Percentiles rank a stretch among this genome's conserved stretches.
phyloP scores from a whole-genome alignment of 2,888 invertebrate species.

The Sthenelais limicola region DNA sequence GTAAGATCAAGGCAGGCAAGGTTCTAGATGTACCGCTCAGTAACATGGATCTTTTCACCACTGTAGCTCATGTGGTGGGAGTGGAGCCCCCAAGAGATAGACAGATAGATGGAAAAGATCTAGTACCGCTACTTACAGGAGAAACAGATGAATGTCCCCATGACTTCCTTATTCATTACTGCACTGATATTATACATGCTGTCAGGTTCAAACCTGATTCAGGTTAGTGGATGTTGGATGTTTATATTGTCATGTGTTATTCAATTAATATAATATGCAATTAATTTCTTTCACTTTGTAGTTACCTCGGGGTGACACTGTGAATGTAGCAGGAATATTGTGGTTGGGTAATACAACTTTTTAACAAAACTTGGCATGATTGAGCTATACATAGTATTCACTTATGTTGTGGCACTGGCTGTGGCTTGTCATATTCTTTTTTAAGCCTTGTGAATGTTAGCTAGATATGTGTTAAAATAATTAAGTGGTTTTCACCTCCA shows the following conservation, averaged over 20 bases:
- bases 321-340: too few relatives aligned
- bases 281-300: too few relatives aligned
- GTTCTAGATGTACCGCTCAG: conserved; percentile 62
- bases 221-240: conserved; percentile 11
- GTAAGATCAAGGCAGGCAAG: conserved; percentile 54
- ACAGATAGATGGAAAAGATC: conserved; percentile 67
- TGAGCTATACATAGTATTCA: not conserved
- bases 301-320: too few relatives aligned
- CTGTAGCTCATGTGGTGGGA: conserved; percentile 61
- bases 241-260: too few relatives aligned
- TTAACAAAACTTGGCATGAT: too few relatives aligned
- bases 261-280: too few relatives aligned
- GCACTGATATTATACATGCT: conserved; percentile 62
- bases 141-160: conserved; percentile 56
- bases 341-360: too few relatives aligned
- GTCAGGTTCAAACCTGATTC: conserved; percentile 57
- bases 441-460: too few relatives aligned
- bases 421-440: too few relatives aligned
- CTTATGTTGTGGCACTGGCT: not conserved
- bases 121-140: conserved; percentile 64
- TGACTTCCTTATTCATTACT: conserved; percentile 70
- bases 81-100: conserved; percentile 56
- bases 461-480: too few relatives aligned
- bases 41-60: conserved; percentile 71
- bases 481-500: too few relatives aligned